Conservation (phyloP, 92 coral and sea anemone genomes). For the Epizoanthus scotinus region DNA sequence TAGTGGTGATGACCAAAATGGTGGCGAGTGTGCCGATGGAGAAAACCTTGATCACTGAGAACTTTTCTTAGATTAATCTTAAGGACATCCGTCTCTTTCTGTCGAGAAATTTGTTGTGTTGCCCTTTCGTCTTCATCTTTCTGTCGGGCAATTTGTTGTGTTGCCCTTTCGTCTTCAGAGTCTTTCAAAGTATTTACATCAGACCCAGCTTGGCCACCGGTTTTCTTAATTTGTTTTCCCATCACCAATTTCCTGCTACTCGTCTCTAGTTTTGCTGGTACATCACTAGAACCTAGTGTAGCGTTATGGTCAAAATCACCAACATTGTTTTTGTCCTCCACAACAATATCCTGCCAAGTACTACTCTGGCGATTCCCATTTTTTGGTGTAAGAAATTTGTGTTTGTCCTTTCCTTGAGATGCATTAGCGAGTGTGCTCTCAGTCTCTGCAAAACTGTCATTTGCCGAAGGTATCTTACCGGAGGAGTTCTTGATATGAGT, state of each 20-base stretch:
- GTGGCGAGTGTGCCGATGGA: not conserved
- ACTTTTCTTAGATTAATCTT: constrained; percentile 11
- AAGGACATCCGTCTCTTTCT: constrained; percentile 2
- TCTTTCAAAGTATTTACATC: too few relatives aligned
- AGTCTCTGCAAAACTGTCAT: too few relatives aligned
- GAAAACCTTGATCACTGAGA: constrained; percentile 11
- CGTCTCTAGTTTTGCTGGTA: too few relatives aligned
- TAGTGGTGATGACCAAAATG: not conserved
- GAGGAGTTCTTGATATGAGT: not conserved
- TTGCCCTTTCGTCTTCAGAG: too few relatives aligned
- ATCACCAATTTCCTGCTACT: too few relatives aligned
- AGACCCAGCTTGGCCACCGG: too few relatives aligned
- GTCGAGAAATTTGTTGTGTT: not conserved
- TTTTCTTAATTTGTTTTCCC: too few relatives aligned
- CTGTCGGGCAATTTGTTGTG: not conserved
- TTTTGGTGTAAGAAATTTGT: not conserved
- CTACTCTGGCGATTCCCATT: not conserved
- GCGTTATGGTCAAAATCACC: not conserved
- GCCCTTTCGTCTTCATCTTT: too few relatives aligned
- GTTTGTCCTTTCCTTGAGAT: not conserved
- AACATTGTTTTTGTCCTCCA: not conserved
- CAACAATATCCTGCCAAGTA: not conserved
- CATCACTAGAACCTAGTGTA: not conserved
- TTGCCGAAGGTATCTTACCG: too few relatives aligned
- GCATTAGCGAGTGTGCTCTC: too few relatives aligned